Evolutionary conservation across 2,113 vertebrate genomes (phyloP).

Genomic region (Turnix velox): DNA sequence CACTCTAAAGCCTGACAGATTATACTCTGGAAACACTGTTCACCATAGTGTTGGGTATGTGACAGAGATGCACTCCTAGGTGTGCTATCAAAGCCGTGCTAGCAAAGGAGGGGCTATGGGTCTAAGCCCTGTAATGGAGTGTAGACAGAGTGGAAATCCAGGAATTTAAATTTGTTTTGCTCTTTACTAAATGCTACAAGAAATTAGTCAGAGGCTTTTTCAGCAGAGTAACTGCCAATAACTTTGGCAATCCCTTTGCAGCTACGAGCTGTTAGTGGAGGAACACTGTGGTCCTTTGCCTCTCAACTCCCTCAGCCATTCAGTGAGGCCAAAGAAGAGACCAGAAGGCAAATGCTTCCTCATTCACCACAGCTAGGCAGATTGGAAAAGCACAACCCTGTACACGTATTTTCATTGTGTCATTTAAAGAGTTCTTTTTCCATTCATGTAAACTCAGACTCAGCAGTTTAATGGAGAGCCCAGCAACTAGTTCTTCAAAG

Average conservation of each 20-base stretch:
- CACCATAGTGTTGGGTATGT: background rate
- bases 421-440: background rate
- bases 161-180: background rate
- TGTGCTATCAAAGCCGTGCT: accelerated
- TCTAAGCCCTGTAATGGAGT: background rate
- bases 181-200: background rate
- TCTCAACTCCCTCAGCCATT: background rate
- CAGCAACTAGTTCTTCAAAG: background rate
- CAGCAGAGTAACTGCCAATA: background rate
- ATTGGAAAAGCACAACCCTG: background rate
- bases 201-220: background rate
- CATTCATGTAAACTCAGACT: background rate
- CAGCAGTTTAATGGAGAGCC: background rate
- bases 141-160: background rate
- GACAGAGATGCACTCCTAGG: background rate
- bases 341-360: background rate
- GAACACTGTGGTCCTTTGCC: background rate
- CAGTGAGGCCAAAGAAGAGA: background rate
- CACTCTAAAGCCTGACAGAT: background rate
- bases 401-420: background rate
- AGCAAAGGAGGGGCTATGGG: background rate
- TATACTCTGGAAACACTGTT: background rate
- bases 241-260: background rate
- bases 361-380: background rate
- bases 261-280: background rate